phyloP scores from a whole-genome alignment of 2,113 vertebrate species.

The Mionectes macconnelli region DNA sequence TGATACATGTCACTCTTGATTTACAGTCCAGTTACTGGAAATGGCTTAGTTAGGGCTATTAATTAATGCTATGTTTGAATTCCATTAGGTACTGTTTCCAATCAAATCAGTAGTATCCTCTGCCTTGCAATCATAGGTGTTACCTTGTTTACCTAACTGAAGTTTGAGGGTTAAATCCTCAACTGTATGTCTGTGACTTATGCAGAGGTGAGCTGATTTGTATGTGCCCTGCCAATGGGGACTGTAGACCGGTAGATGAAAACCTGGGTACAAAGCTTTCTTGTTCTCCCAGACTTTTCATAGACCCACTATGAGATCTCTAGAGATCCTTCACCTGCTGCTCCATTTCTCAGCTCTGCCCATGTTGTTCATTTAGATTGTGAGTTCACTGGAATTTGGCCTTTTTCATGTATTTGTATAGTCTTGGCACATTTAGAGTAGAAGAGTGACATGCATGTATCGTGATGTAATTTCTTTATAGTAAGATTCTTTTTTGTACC shows the following conservation, averaged over 20 bases:
- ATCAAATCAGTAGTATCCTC: background rate
- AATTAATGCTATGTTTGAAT: too few species aligned
- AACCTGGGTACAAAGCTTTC: background rate
- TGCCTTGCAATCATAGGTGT: background rate
- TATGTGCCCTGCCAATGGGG: fast-evolving
- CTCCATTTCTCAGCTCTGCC: background rate
- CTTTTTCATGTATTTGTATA: background rate
- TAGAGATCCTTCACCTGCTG: background rate
- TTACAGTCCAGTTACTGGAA: background rate
- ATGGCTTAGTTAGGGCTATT: background rate
- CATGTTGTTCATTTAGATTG: background rate
- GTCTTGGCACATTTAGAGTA: background rate
- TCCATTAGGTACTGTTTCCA: background rate
- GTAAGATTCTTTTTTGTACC: background rate
- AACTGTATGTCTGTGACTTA: background rate
- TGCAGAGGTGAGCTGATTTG: background rate
- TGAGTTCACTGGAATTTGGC: background rate
- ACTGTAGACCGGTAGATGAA: background rate
- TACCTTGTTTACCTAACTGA: background rate
- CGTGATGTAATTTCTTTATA: background rate
- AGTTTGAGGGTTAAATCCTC: background rate
- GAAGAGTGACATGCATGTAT: background rate
- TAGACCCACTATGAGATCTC: background rate
- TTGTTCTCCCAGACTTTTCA: background rate
- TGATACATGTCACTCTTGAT: background rate